Evolutionary conservation across 2,888 invertebrate species (phyloP), one percentile per base, ranked within the genome.

Genomic region (Iphiclides podalirius): DNA sequence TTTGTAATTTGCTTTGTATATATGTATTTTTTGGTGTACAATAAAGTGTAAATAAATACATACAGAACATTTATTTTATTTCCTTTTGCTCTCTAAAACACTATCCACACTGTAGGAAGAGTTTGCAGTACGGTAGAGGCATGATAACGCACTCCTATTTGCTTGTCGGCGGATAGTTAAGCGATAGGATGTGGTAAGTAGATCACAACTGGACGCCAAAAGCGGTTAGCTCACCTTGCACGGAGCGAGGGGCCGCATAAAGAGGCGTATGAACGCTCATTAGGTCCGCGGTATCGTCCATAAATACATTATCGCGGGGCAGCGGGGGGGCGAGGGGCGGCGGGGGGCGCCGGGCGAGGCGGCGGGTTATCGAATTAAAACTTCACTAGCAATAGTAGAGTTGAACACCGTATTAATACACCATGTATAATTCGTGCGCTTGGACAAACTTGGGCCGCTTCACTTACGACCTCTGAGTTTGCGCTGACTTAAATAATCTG

Each of bases 321-420:
- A 58, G 56, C 49, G 58, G 59, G 59, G 54, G 58, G 60, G 52
- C 55, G 53, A 54, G 53, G n/a, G n/a, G n/a, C n/a, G n/a, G 41
- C 55, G 48, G 61, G 72, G 73, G 66, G 58, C 57, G 56, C 49
- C 57, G 59, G 59, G 54, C 57, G 60, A 52, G 55, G 53, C 53
- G 53, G 52, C 67, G 78, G 83, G 80, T 83, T 83, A 84, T 85
- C 84, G 80, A 83, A 85, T 83, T 84, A 84, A 83, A 85, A 84
- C 84, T 83, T 84, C 81, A 87, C 87, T 79, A 86, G 86, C 85
- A 87, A 86, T 86, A 82, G 79, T 83, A 79, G 83, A 85, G 84
- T 83, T 83, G 83, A 86, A 85, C 84, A 83, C 76, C 78, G 83
- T 87, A 87, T 87, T 87, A 86, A 86, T 85, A 87, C 83, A 83